phyloP scores from a whole-genome alignment of 2,113 vertebrate genomes.

The Anser cygnoides region DNA sequence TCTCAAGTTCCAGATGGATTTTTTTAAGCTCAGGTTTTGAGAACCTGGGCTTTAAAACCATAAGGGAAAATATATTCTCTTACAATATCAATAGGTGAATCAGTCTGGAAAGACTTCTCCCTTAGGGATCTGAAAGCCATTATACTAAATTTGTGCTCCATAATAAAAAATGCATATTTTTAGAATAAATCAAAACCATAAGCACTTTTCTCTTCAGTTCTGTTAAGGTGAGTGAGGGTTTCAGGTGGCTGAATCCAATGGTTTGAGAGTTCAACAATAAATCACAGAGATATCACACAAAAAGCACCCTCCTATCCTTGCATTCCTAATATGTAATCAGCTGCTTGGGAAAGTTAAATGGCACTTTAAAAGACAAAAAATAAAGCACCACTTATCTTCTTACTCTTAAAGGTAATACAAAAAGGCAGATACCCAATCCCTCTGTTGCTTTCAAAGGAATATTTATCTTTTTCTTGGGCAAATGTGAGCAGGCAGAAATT shows the following conservation, averaged over 20 bases:
- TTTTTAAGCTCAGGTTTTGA: constrained; percentile 13
- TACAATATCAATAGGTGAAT: constrained; percentile 41
- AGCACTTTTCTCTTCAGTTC: constrained; percentile 48
- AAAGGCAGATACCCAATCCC: not conserved
- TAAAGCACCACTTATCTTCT: not conserved
- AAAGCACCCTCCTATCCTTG: not conserved
- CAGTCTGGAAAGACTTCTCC: constrained; percentile 36
- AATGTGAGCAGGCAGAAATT: not conserved
- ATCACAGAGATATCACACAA: constrained; percentile 36
- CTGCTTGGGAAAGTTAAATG: constrained; percentile 26
- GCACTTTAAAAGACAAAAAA: not conserved
- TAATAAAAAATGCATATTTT: constrained; percentile 45
- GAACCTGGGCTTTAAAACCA: not conserved
- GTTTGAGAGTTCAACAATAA: constrained; percentile 21
- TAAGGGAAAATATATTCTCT: constrained; percentile 19
- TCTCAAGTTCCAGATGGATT: not conserved
- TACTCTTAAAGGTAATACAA: not conserved
- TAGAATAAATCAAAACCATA: constrained; percentile 54
- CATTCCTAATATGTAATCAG: not conserved
- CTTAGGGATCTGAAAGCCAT: constrained; percentile 36
- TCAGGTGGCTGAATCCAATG: constrained; percentile 8
- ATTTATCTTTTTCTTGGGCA: not conserved
- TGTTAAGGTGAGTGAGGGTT: constrained; percentile 23
- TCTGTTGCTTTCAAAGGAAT: not conserved
- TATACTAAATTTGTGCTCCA: constrained; percentile 38